Conservation (phyloP, 2,113 vertebrate species). For the Willisornis vidua region DNA sequence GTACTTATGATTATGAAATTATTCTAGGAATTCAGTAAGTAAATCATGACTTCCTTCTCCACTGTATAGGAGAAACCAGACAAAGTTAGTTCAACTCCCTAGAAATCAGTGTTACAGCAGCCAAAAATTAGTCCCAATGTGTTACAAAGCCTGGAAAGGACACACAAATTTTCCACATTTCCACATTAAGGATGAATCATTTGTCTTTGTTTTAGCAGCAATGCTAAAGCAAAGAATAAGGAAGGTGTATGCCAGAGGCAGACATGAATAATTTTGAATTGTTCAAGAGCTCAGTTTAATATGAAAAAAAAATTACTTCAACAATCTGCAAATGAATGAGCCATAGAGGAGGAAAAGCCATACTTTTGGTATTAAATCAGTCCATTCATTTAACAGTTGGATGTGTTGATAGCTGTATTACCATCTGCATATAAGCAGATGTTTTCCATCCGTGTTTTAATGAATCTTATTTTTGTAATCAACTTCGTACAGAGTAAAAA, state of each 20-base stretch:
- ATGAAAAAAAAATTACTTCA: conserved; percentile 31
- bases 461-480: conserved; percentile 58
- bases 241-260: conserved; percentile 43
- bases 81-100: background rate
- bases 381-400: conserved; percentile 27
- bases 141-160: conserved; percentile 51
- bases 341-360: background rate
- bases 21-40: conserved; percentile 39
- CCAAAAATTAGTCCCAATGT: background rate
- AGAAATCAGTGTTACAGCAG: conserved; percentile 5
- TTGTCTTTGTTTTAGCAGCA: conserved; percentile 59
- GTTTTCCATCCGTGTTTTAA: conserved; percentile 33
- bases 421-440: conserved; percentile 53
- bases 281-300: conserved; percentile 20
- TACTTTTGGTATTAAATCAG: conserved; percentile 56
- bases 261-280: conserved; percentile 4
- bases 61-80: conserved; percentile 7
- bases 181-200: conserved; percentile 40
- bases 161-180: conserved; percentile 48
- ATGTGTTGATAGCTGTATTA: conserved; percentile 42
- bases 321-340: conserved; percentile 24
- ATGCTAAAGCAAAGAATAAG: conserved; percentile 35
- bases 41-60: background rate
- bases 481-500: conserved; percentile 34
- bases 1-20: conserved; percentile 4